phyloP scores from a whole-genome alignment of 2,888 invertebrate genomes.

The Esperia sulphurella region DNA sequence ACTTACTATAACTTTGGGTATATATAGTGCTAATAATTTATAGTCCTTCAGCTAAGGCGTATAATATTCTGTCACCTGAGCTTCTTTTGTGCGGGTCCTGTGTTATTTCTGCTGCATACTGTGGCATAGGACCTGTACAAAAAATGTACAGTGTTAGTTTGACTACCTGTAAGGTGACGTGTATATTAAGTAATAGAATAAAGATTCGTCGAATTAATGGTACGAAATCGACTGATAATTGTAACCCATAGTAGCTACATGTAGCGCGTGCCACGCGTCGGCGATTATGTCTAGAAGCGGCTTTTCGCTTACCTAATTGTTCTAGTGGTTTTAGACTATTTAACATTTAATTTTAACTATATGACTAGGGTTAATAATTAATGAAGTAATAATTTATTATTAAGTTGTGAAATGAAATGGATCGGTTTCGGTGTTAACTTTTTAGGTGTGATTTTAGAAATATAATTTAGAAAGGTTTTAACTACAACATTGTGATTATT shows the following conservation, averaged over 20 bases:
- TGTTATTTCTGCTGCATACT: too few species aligned
- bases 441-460: slow-evolving; percentile 38
- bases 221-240: slow-evolving; percentile 42
- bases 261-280: slow-evolving; percentile 8
- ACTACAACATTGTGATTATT: slow-evolving; percentile 31
- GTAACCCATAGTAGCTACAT: slow-evolving; percentile 25
- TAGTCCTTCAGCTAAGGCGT: too few species aligned
- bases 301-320: slow-evolving; percentile 12
- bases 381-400: slow-evolving; percentile 28
- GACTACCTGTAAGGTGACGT: slow-evolving; percentile 8
- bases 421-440: slow-evolving; percentile 41
- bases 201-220: slow-evolving; percentile 27
- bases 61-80: too few species aligned
- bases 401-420: slow-evolving; percentile 41
- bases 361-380: slow-evolving; percentile 12
- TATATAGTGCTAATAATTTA: too few species aligned
- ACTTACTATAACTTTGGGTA: too few species aligned
- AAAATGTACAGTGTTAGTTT: neutral
- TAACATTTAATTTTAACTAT: too few species aligned
- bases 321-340: slow-evolving; percentile 15
- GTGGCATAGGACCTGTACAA: neutral
- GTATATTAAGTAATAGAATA: slow-evolving; percentile 17
- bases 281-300: slow-evolving; percentile 7
- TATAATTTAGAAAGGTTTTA: slow-evolving; percentile 39
- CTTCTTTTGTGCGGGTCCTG: too few species aligned